Evolutionary conservation across 2,797 vertebrate genomes (phyloP), one percentile per base, ranked within the genome.

Genomic region (Acestrorhynchus altus): DNA sequence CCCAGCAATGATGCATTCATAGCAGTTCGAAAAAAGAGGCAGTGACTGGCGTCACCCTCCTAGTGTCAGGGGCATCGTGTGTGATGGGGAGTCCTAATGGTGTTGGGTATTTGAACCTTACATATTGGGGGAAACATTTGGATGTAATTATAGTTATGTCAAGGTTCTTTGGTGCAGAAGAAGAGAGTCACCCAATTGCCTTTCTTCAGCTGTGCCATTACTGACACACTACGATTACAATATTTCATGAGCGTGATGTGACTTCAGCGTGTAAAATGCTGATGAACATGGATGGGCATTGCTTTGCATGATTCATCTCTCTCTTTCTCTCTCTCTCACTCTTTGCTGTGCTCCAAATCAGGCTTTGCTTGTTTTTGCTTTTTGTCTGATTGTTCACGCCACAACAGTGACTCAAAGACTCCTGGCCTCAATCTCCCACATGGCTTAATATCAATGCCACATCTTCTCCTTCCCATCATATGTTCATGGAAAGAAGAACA

Each of bases 221-320:
- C 35, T 5, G 39, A 67, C 10, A 8, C n/a, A 22, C 39, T 60
- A 16, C 18, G 4, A 64, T 57, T 54, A 46, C 24, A 67, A 63
- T 74, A 40, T 72, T 66, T 81, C 44, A 76, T 72, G 64, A 75
- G 56, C 51, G n/a, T 22, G 11, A 67, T 73, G 74, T 52, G 74
- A 80, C 72, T 51, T 81, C 70, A 61, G 39, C 54, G 46, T 56
- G 54, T 35, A 57, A 40, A 39, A 56, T 79, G 63, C 46, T 49
- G 46, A 68, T 59, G 18, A 70, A 61, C 31, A 54, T 52, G 44
- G 51, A n/a, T 24, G 31, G 49, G 1, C 16, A 31, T 24, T 42
- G 11, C 68, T 51, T 81, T 65, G 57, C 51, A 51, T 77, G 68
- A 76, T 70, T 72, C 74, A 76, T 71, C 18, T 76, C 56, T 61